These are phyloP conservation scores for Microplitis mediator DNA, from an alignment of 1,140 invertebrate genomes.

Conservation along the genomic window DNA sequence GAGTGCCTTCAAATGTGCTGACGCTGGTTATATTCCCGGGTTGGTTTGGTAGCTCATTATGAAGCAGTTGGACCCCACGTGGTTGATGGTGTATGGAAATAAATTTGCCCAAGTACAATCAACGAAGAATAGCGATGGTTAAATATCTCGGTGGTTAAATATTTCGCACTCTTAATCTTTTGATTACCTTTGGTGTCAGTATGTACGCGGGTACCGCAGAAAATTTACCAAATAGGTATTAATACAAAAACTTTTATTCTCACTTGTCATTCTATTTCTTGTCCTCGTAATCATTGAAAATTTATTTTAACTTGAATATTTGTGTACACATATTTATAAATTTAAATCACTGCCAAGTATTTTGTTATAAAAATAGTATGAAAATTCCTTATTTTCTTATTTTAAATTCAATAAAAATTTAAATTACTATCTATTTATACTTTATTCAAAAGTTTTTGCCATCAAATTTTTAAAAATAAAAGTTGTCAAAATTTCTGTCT, in stretches of 20 bases:
- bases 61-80: conserved; percentile 88
- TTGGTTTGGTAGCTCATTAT: conserved; percentile 76
- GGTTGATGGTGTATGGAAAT: conserved; percentile 95
- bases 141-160: conserved; percentile 92
- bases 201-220: too few relatives aligned
- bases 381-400: not conserved
- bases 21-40: too few relatives aligned
- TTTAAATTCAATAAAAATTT: too few relatives aligned
- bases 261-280: not conserved
- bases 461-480: too few relatives aligned
- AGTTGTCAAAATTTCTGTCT: too few relatives aligned
- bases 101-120: conserved; percentile 90
- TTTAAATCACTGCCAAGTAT: not conserved
- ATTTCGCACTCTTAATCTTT: conserved; percentile 89
- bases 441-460: too few relatives aligned
- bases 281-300: not conserved
- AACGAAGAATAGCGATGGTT: conserved; percentile 89
- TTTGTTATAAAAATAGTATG: not conserved
- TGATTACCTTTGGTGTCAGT: conserved; percentile 91
- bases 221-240: too few relatives aligned
- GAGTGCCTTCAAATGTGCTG: too few relatives aligned
- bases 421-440: too few relatives aligned
- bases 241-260: too few relatives aligned
- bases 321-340: conserved; percentile 10
- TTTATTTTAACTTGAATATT: not conserved